phyloP scores from a whole-genome alignment of 2,797 vertebrate species.

The Phrynocephalus guinanensis region DNA sequence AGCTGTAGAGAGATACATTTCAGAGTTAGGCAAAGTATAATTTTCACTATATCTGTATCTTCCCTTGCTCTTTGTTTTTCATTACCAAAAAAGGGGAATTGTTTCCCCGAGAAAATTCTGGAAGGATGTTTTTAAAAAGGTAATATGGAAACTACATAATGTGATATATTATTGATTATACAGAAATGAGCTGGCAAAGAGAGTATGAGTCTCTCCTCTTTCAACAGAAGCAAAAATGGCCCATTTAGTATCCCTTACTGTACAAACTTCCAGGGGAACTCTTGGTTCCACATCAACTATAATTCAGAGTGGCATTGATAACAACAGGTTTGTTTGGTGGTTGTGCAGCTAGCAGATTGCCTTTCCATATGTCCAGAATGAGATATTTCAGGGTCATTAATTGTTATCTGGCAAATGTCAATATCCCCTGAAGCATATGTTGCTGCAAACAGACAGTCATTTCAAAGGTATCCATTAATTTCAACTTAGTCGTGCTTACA shows the following conservation, averaged over 20 bases:
- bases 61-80: too few species aligned
- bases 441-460: conserved; percentile 40
- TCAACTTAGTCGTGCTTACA: conserved; percentile 42
- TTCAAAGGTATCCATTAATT: background rate
- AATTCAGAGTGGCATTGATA: conserved; percentile 40
- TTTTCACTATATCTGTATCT: too few species aligned
- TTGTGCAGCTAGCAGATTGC: conserved; percentile 12
- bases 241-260: conserved; percentile 50
- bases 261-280: conserved; percentile 24
- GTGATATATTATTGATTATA: conserved; percentile 61
- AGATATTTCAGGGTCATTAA: conserved; percentile 54
- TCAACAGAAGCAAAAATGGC: conserved; percentile 52
- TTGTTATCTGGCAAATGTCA: conserved; percentile 51
- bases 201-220: conserved; percentile 15
- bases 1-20: background rate
- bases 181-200: conserved; percentile 40
- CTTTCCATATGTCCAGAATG: conserved; percentile 39
- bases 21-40: background rate
- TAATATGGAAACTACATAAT: conserved; percentile 49
- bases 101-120: too few species aligned
- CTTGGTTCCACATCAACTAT: background rate
- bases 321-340: conserved; percentile 50
- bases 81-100: too few species aligned
- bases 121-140: too few species aligned
- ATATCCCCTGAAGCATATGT: conserved; percentile 32